A percentile compares a stretch with the other conserved stretches of the same genome.
These are phyloP conservation scores for Endotricha flammealis DNA, from an alignment of 2,888 invertebrate species.

Conservation along the genomic window DNA sequence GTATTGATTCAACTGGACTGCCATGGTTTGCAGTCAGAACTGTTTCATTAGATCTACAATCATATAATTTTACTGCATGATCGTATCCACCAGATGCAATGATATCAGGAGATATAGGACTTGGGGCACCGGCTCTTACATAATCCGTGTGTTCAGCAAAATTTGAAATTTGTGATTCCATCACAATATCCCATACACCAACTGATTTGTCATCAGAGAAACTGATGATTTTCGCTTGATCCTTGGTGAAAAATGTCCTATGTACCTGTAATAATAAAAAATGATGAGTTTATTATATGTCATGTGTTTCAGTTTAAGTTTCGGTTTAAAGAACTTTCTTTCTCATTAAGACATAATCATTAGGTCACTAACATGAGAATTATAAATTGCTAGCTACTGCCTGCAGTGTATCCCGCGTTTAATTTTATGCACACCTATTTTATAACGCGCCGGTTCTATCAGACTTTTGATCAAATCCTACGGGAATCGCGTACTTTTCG, in stretches of 20 bases:
- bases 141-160: conserved; percentile 88
- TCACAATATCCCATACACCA: conserved; percentile 94
- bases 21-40: conserved; percentile 90
- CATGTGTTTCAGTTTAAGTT: no score
- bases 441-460: no score
- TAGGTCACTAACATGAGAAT: no score
- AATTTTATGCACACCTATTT: no score
- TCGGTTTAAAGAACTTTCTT: no score
- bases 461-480: no score
- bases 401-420: no score
- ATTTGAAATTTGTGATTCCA: conserved; percentile 83
- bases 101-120: conserved; percentile 85
- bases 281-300: no score
- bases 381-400: no score
- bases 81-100: conserved; percentile 94
- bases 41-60: conserved; percentile 84
- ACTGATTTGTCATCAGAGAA: conserved; percentile 95
- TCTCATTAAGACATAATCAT: no score
- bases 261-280: conserved; percentile 77
- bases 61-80: conserved; percentile 91
- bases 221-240: conserved; percentile 87
- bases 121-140: conserved; percentile 89
- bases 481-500: no score
- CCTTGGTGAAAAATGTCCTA: conserved; percentile 88
- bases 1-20: conserved; percentile 91